A percentile compares a stretch with the other conserved stretches of the same genome.
phyloP scores from a whole-genome alignment of 2,888 invertebrate species.

The Augiades crinisus region DNA sequence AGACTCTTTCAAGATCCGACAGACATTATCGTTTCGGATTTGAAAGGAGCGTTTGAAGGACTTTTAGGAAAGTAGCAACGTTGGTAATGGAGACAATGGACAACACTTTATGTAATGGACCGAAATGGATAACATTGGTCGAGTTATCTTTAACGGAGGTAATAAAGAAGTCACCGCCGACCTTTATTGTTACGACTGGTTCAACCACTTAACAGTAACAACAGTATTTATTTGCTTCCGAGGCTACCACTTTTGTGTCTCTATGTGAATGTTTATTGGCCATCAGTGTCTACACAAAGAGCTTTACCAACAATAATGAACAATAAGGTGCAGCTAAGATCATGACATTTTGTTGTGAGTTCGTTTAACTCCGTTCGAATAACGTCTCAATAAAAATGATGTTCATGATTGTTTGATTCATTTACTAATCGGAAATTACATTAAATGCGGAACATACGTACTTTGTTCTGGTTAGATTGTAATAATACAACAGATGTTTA shows the following conservation, averaged over 20 bases:
- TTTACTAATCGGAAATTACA: no score
- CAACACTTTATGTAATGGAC: slow-evolving; percentile 69
- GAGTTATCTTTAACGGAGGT: slow-evolving; percentile 60
- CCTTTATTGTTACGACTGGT: slow-evolving; percentile 60
- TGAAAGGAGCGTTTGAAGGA: slow-evolving; percentile 33
- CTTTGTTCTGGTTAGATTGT: no score
- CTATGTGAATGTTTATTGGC: slow-evolving; percentile 19
- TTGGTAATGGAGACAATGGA: slow-evolving; percentile 51
- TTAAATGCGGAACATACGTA: no score
- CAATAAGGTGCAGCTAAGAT: no score
- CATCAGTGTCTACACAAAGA: neutral
- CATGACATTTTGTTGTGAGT: no score
- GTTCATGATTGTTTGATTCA: no score
- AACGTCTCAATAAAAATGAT: no score
- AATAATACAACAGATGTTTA: no score
- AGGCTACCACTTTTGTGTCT: slow-evolving; percentile 30
- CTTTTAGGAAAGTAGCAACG: slow-evolving; percentile 36
- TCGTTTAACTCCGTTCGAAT: no score
- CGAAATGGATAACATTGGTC: slow-evolving; percentile 58
- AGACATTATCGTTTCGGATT: slow-evolving; percentile 35
- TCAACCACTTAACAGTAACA: slow-evolving; percentile 42
- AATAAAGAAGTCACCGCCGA: slow-evolving; percentile 65
- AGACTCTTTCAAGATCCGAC: slow-evolving; percentile 11
- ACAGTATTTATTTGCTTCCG: slow-evolving; percentile 32
- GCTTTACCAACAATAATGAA: no score